A percentile compares a stretch with the other conserved stretches of the same genome.
Conservation (phyloP, 2,888 invertebrate genomes). For the Cotesia congregata region DNA sequence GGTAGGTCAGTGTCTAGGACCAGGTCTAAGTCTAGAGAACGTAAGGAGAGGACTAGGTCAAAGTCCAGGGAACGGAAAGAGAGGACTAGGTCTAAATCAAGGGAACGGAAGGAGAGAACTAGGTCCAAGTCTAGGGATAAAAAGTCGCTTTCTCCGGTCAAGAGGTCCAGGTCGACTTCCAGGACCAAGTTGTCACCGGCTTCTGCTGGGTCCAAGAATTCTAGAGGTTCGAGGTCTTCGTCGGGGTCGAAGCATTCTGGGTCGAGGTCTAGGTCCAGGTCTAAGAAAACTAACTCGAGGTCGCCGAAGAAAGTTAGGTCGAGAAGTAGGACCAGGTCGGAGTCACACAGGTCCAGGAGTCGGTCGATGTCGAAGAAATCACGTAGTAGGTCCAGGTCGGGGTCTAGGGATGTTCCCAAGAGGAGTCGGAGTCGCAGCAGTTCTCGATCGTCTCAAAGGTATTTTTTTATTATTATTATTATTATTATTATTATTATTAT, state of each 20-base stretch:
- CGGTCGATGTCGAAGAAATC: constrained; percentile 56
- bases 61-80: constrained; percentile 52
- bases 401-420: constrained; percentile 56
- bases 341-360: constrained; percentile 57
- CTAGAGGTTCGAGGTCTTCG: constrained; percentile 58
- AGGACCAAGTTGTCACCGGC: constrained; percentile 50
- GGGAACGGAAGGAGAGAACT: constrained; percentile 51
- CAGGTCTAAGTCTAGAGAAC: constrained; percentile 27
- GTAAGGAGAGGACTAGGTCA: constrained; percentile 40
- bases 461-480: constrained; percentile 2
- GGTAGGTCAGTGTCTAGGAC: constrained; percentile 25
- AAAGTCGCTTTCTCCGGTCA: constrained; percentile 52
- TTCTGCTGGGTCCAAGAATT: constrained; percentile 44
- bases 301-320: constrained; percentile 56
- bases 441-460: constrained; percentile 64
- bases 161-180: constrained; percentile 48
- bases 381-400: constrained; percentile 57
- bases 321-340: constrained; percentile 51
- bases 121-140: constrained; percentile 52
- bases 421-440: constrained; percentile 59
- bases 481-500: too few relatives aligned
- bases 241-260: constrained; percentile 57
- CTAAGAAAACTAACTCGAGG: constrained; percentile 53
- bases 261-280: constrained; percentile 52
- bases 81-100: constrained; percentile 51